These are phyloP conservation scores for Penaeus vannamei DNA, from an alignment of 1,140 invertebrate genomes.

Conservation along the genomic window DNA sequence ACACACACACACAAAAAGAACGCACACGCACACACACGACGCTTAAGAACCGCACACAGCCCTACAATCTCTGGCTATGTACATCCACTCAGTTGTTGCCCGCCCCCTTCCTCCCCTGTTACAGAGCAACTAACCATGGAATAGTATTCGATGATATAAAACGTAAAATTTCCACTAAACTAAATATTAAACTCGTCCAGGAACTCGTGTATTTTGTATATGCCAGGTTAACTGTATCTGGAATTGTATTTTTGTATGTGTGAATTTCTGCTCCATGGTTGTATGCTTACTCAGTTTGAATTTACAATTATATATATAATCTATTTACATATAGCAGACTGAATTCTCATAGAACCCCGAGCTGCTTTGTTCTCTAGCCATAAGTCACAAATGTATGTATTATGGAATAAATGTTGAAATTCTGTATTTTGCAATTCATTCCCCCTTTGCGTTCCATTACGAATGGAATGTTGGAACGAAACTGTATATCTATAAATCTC, in stretches of 20 bases:
- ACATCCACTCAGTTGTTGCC: constrained; percentile 42
- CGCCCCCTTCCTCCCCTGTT: constrained; percentile 27
- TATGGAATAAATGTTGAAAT: constrained; percentile 65
- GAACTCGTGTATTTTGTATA: too few species aligned
- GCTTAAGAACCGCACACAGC: background rate
- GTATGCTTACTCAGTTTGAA: constrained; percentile 48
- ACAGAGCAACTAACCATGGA: constrained; percentile 46
- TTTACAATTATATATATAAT: constrained; percentile 61
- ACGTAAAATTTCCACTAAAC: background rate
- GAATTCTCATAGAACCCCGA: constrained; percentile 59
- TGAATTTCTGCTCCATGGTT: constrained; percentile 32
- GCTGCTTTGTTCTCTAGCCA: constrained; percentile 63
- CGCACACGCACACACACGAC: too few species aligned
- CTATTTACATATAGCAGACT: constrained; percentile 65
- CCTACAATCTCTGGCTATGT: constrained; percentile 46
- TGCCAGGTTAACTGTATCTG: too few species aligned
- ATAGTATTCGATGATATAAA: background rate
- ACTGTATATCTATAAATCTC: too few species aligned
- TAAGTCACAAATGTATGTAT: constrained; percentile 65
- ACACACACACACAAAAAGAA: too few species aligned
- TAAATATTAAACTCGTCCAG: too few species aligned
- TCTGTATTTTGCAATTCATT: constrained; percentile 35
- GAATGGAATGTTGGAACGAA: too few species aligned
- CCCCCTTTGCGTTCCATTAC: too few species aligned
- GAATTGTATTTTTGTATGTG: background rate